A percentile compares a stretch with the other conserved stretches of the same genome.
These are phyloP conservation scores for Chrysochloris asiatica DNA, from an alignment of 2,113 vertebrate species.

Conservation along the genomic window DNA sequence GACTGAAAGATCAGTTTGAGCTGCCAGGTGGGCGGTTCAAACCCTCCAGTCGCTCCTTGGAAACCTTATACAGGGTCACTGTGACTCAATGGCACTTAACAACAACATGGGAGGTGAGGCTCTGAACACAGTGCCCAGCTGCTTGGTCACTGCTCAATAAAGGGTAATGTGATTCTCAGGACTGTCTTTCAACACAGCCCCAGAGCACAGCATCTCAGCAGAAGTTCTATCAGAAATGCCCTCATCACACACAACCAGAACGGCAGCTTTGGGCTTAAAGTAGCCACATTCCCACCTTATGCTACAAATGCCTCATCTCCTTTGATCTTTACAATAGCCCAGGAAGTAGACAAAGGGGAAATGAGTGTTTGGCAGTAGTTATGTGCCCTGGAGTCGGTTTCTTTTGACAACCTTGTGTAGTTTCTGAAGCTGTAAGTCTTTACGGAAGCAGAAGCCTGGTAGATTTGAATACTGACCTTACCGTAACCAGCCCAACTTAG, in stretches of 20 bases:
- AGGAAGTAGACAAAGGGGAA: background rate
- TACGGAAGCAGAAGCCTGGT: too few relatives aligned
- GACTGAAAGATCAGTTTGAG: too few relatives aligned
- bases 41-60: too few relatives aligned
- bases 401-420: too few relatives aligned
- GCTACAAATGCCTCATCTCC: background rate
- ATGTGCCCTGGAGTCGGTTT: too few relatives aligned
- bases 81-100: too few relatives aligned
- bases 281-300: background rate
- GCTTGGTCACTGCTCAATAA: background rate
- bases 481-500: too few relatives aligned
- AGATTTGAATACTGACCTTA: too few relatives aligned
- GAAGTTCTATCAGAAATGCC: background rate
- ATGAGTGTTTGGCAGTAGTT: too few relatives aligned
- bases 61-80: too few relatives aligned
- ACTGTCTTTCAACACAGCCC: background rate
- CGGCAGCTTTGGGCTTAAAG: background rate
- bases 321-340: conserved; percentile 24
- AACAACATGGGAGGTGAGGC: background rate
- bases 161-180: background rate
- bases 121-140: background rate
- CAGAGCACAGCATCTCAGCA: background rate
- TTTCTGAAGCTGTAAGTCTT: too few relatives aligned
- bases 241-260: background rate
- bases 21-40: too few relatives aligned